These are phyloP conservation scores for Cephalopachus bancanus DNA, from an alignment of 2,797 vertebrate genomes.

Conservation along the genomic window DNA sequence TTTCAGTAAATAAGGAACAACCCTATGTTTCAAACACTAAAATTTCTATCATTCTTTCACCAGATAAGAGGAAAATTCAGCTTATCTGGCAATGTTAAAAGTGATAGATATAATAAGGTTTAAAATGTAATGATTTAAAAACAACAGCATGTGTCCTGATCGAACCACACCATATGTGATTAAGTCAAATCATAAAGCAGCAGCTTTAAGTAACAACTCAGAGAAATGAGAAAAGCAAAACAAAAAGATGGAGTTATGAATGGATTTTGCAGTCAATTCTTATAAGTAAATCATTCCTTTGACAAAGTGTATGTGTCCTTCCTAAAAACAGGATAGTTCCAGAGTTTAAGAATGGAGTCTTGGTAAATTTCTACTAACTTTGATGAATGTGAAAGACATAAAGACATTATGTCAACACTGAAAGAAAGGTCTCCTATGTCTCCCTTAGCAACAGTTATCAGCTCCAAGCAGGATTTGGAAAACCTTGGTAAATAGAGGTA, in stretches of 20 bases:
- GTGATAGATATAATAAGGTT: not conserved
- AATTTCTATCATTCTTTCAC: constrained; percentile 19
- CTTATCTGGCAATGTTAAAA: not conserved
- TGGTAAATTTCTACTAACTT: constrained; percentile 37
- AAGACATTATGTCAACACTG: not conserved
- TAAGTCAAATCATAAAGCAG: constrained; percentile 43
- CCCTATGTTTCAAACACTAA: not conserved
- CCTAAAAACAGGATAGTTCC: not conserved
- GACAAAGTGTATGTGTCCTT: constrained; percentile 21
- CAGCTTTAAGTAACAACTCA: constrained; percentile 2
- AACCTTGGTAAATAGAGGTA: not conserved
- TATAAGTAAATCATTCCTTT: constrained; percentile 15
- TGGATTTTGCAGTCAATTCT: not conserved
- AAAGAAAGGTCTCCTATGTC: not conserved
- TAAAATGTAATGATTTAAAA: constrained; percentile 51
- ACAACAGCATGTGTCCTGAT: constrained; percentile 40
- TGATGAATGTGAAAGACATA: constrained; percentile 29
- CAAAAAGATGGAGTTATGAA: not conserved
- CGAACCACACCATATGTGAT: not conserved
- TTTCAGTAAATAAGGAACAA: constrained; percentile 53
- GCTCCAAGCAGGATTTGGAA: constrained; percentile 25
- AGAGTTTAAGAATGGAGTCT: constrained; percentile 33
- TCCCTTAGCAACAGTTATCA: not conserved
- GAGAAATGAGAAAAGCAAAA: constrained; percentile 53
- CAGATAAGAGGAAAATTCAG: constrained; percentile 14